Base-by-base conservation (phyloP, 2,113 vertebrate species). In the Sander vitreus region DNA sequence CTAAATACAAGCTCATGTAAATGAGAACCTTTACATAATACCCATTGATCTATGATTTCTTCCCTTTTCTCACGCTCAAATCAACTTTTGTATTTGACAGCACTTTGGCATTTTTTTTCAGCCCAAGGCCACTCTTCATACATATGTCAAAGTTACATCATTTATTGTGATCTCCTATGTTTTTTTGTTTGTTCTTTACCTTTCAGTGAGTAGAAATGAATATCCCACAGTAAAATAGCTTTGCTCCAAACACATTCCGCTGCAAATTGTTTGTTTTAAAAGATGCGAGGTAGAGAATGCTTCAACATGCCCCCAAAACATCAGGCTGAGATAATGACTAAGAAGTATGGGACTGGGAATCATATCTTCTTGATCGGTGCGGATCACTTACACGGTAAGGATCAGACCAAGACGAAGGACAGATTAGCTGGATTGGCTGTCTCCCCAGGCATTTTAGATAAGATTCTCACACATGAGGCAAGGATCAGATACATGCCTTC, bases 401-500 rank as follows among this genome's bases (percentile, higher is more conserved):
- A 88, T 89, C 50, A 87, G 62, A 72, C 73, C 19, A 27, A 86
- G 76, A 74, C 47, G 51, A 19, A 72, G 83, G 63, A 69, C 65
- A 88, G 86, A 91, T 89, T 81, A 90, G 66, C 75, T 5, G 73
- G 65, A 84, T 82, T 65, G 79, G 43, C 50, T 45, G 27, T 80
- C 82, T 86, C 86, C 84, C 74, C 12, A 1, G 80, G 78, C 74
- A 2, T 67, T 88, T 76, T 0, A 82, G 85, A 93, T 93, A 80
- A 77, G 69, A 88, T 75, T 66, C 57, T 71, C 82, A 77, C 84
- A 36, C 79, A 72, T 54, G 63, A 75, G 76, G 80, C 70, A 14
- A 72, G 25, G 45, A 88, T 80, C 85, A 85, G 85, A 86, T 76
- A 75, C 39, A 47, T 1, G 54, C 73, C 47, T 81, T 62, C 23